Base-by-base conservation (phyloP, 2,888 invertebrate species). In the Lithodes maja region DNA sequence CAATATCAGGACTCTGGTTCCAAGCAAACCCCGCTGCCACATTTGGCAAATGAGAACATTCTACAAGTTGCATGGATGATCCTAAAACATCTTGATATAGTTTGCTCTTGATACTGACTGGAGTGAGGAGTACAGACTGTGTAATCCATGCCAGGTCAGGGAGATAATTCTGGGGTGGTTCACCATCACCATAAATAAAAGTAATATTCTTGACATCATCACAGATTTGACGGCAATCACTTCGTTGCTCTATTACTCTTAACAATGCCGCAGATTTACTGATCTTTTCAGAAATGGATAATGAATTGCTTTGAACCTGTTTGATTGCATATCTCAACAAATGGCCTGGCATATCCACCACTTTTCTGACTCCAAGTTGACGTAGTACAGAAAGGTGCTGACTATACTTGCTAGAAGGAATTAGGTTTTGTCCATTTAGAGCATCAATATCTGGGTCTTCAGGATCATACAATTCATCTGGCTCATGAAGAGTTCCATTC, bases 171-270 rank as follows among this genome's bases (percentile, higher is more conserved):
- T 7, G 15, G 12, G 86, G 86, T 74, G 54, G 74, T 49, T n/a
- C 17, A 55, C 61, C 17, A n/a, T 17, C 75, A 81, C 86, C 86
- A 81, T 53, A 86, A 2, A 86, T 75, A 86, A 80, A 86, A 12
- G 71, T 17, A 68, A 52, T 52, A 54, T 17, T 55, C 50, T 2
- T 81, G 12, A 86, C 80, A 15, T 74, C 86, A 49, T 61, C 49
- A 52, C 86, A 86, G 3, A 86, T 33, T 12, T 49, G 15, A 1
- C 2, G 15, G 54, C 52, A 86, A 74, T 86, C 86, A n/a, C 2
- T 1, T 49, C 75, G 71, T n/a, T 69, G 81, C 53, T 86, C 80
- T n/a, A 81, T 1, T 9, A 52, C 86, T 49, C 49, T 55, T 3
- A 86, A 75, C 12, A 86, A 17, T 50, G 74, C 54, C 3, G n/a